These are phyloP conservation scores for Aquatica leii DNA, from an alignment of 2,888 invertebrate species.

Conservation along the genomic window DNA sequence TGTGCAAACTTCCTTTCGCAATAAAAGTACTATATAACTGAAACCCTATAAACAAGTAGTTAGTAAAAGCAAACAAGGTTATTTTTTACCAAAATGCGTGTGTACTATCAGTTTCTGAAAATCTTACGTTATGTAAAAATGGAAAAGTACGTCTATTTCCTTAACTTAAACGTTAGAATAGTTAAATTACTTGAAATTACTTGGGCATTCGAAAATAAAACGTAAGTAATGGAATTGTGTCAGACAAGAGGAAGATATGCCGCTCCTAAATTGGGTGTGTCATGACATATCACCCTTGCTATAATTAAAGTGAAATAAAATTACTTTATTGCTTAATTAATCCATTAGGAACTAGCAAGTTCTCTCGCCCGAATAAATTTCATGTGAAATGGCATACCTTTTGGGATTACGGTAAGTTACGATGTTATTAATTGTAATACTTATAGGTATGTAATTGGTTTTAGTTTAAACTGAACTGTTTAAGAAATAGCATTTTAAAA, in stretches of 20 bases:
- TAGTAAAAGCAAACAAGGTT: constrained; percentile 26
- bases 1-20: too few relatives aligned
- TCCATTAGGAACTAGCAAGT: constrained; percentile 32
- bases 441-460: constrained; percentile 25
- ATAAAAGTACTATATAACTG: constrained; percentile 2
- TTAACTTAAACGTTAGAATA: not conserved
- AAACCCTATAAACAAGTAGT: constrained; percentile 26
- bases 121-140: constrained; percentile 6
- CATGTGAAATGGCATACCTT: constrained; percentile 25
- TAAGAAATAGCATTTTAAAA: constrained; percentile 7
- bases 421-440: constrained; percentile 25
- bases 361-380: constrained; percentile 25
- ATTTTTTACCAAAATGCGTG: constrained; percentile 25
- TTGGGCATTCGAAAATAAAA: constrained; percentile 21
- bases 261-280: constrained; percentile 35
- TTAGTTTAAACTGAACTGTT: constrained; percentile 5
- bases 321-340: constrained; percentile 35
- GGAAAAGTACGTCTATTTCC: too few relatives aligned
- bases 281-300: constrained; percentile 30
- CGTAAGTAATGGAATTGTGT: constrained; percentile 30
- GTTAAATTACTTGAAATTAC: constrained; percentile 17
- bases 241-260: constrained; percentile 28
- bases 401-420: constrained; percentile 23
- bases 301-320: constrained; percentile 34
- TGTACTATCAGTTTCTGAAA: constrained; percentile 17